Base-by-base conservation (phyloP, 1,140 invertebrate species). In the Drosophila gunungcola region DNA sequence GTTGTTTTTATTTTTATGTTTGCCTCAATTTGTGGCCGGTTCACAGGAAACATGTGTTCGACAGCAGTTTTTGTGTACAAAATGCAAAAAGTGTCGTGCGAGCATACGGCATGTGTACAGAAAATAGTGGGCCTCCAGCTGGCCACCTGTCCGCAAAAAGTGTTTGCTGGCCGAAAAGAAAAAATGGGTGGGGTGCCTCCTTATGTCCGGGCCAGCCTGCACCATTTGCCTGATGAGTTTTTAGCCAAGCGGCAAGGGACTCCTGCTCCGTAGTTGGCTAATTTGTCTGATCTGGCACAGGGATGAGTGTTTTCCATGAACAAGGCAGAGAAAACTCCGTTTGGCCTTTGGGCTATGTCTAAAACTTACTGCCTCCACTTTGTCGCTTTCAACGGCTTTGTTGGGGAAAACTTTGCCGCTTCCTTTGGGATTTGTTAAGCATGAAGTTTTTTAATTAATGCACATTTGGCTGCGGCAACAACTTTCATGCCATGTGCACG, bases 141-240 rank as follows among this genome's bases (percentile, higher is more conserved):
- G 51, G 51, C 21, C 34, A 61, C 57, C 57, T 57, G 45, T 16
- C 16, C 52, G n/a, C 11, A n/a, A 11, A 29, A 43, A 29, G 39
- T 46, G 42, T 32, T 21, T 29, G 49, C 12, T 32, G 29, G 29
- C 5, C 29, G 2, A 7, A 32, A 32, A 32, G 3, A 6, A 9
- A 21, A 21, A 21, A 21, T 21, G 16, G 16, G 16, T 13, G 16
- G 1, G 21, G 29, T 7, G 29, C 5, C 29, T 2, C 3, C 1
- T 6, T 2, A 10, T 46, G 39, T 48, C 39, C 55, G 52, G 42
- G 60, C n/a, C 39, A 45, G 34, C 54, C 48, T 60, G 52, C 53
- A 84, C 80, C 75, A 76, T 83, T 79, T 83, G 70, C 72, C 51
- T 76, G 78, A 84, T 84, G 80, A 70, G 75, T 84, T 85, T 86